Conservation (phyloP, 2,888 invertebrate species). For the Vannuccia rotundouncinata region DNA sequence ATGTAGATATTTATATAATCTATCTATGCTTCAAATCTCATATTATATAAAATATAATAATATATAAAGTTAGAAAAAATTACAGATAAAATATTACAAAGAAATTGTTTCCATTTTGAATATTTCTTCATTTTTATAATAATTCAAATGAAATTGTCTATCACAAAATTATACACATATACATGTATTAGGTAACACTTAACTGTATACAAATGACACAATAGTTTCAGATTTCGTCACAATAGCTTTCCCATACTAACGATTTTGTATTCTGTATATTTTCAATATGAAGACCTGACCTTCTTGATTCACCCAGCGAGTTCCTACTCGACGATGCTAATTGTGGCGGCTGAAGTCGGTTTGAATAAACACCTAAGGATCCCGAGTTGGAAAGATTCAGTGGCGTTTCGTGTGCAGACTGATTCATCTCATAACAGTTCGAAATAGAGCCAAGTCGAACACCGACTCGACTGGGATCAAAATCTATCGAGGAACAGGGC, state of each 20-base stretch:
- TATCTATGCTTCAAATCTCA: too few relatives aligned
- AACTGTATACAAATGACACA: too few relatives aligned
- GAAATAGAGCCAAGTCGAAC: background rate
- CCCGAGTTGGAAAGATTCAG: background rate
- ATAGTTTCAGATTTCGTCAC: background rate
- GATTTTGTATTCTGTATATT: background rate
- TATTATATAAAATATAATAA: too few relatives aligned
- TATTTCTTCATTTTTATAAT: too few relatives aligned
- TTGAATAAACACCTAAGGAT: background rate
- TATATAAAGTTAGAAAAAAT: too few relatives aligned
- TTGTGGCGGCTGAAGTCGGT: background rate
- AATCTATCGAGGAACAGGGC: background rate
- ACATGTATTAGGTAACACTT: too few relatives aligned
- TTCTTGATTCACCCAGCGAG: background rate
- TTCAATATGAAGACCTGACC: background rate
- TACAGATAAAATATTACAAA: too few relatives aligned
- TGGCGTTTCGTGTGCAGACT: background rate
- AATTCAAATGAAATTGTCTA: too few relatives aligned
- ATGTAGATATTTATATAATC: too few relatives aligned
- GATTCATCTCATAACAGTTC: background rate
- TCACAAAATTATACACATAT: too few relatives aligned
- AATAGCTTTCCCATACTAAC: background rate
- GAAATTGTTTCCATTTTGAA: too few relatives aligned
- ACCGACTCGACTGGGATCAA: background rate
- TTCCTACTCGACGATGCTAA: background rate